Percentiles rank a stretch among this genome's conserved stretches.
phyloP scores from a whole-genome alignment of 2,113 vertebrate genomes.

The Haemorhous mexicanus region DNA sequence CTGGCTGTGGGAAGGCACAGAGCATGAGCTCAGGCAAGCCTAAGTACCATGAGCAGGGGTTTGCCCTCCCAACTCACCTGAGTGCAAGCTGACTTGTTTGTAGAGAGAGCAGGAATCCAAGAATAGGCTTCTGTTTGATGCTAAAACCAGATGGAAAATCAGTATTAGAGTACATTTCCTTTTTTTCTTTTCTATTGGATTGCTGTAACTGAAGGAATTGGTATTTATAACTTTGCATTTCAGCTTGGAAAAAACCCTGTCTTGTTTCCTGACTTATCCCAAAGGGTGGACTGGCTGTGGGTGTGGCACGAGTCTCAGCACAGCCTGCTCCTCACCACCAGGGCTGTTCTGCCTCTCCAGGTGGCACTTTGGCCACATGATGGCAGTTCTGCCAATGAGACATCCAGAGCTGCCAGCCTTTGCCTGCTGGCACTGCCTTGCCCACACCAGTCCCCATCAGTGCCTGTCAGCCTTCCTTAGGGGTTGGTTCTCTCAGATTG shows the following conservation, averaged over 20 bases:
- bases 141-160: background rate
- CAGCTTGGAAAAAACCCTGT: background rate
- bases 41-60: accelerated
- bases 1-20: background rate
- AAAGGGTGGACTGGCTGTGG: background rate
- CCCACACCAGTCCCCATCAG: background rate
- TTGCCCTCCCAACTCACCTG: accelerated
- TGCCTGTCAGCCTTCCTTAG: background rate
- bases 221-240: background rate
- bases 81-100: background rate
- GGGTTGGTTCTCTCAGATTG: background rate
- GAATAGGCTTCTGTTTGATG: background rate
- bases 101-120: background rate
- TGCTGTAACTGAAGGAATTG: background rate
- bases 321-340: background rate
- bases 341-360: accelerated
- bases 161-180: background rate
- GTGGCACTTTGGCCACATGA: background rate
- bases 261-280: background rate
- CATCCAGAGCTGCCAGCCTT: background rate
- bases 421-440: background rate
- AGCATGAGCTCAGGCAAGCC: background rate
- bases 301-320: accelerated
- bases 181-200: background rate
- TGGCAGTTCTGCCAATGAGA: background rate